A percentile compares a stretch with the other conserved stretches of the same genome.
Conservation (phyloP, 1,140 invertebrate species). For the Globodera rostochiensis region DNA sequence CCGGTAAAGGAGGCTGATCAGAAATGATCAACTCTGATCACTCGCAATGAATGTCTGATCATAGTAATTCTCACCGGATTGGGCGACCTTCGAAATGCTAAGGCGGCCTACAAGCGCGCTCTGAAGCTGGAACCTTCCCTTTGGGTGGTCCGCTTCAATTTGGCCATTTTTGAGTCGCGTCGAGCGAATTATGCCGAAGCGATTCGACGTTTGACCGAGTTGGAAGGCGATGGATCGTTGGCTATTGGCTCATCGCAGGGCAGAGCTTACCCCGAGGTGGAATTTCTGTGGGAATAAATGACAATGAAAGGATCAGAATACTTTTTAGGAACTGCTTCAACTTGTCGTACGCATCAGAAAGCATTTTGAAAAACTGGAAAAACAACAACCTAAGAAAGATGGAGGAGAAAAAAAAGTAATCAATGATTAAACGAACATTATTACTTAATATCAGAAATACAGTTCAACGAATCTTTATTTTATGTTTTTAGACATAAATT, state of each 20-base stretch:
- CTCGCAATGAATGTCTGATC: conserved; percentile 13
- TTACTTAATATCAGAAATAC: too few species aligned
- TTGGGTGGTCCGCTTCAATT: conserved; percentile 44
- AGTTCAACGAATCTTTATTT: too few species aligned
- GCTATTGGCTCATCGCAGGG: neutral
- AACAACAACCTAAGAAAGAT: neutral
- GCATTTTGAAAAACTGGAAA: neutral
- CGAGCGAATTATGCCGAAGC: conserved; percentile 32
- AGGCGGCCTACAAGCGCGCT: conserved; percentile 49
- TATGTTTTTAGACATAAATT: too few species aligned
- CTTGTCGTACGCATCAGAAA: neutral
- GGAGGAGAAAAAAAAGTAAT: neutral
- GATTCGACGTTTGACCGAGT: conserved; percentile 21
- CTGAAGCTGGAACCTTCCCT: conserved; percentile 39
- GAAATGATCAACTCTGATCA: neutral
- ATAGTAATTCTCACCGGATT: conserved; percentile 49
- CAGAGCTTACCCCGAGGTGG: neutral
- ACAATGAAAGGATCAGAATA: neutral
- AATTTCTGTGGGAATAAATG: neutral
- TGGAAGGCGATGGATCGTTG: conserved; percentile 1
- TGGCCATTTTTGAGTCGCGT: conserved; percentile 45
- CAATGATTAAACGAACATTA: too few species aligned
- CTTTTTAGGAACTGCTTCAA: neutral
- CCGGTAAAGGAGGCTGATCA: conserved; percentile 17
- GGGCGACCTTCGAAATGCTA: conserved; percentile 41